Percentiles rank a stretch among this genome's conserved stretches.
Conservation (phyloP, 2,113 vertebrate species). For the Sinosuthora webbiana region DNA sequence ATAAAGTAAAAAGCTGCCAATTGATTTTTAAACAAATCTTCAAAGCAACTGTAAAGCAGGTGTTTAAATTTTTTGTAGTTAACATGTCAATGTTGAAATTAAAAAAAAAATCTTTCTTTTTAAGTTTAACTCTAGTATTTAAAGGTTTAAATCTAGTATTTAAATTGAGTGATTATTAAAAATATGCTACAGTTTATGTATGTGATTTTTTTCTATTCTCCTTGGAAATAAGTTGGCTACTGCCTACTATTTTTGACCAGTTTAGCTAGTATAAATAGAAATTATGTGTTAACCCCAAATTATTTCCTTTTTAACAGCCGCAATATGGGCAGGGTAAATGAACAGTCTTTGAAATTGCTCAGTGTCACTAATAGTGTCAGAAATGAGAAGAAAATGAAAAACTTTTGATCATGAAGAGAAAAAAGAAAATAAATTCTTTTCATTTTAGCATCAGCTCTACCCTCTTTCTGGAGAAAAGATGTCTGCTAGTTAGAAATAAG, state of each 20-base stretch:
- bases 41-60: background rate
- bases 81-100: background rate
- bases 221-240: background rate
- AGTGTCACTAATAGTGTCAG: background rate
- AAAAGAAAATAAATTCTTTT: background rate
- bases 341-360: background rate
- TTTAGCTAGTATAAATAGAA: background rate
- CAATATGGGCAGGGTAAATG: background rate
- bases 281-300: background rate
- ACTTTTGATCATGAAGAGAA: background rate
- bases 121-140: no score
- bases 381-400: background rate
- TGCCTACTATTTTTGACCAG: background rate
- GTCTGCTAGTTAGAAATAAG: background rate
- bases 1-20: background rate
- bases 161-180: background rate
- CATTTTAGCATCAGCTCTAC: background rate
- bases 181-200: background rate
- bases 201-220: background rate
- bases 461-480: background rate
- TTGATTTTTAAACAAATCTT: background rate
- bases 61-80: background rate
- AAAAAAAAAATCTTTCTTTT: background rate
- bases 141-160: background rate
- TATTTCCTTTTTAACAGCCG: background rate